Evolutionary conservation across 2,113 vertebrate genomes (phyloP).

Genomic region (Otocyon megalotis): DNA sequence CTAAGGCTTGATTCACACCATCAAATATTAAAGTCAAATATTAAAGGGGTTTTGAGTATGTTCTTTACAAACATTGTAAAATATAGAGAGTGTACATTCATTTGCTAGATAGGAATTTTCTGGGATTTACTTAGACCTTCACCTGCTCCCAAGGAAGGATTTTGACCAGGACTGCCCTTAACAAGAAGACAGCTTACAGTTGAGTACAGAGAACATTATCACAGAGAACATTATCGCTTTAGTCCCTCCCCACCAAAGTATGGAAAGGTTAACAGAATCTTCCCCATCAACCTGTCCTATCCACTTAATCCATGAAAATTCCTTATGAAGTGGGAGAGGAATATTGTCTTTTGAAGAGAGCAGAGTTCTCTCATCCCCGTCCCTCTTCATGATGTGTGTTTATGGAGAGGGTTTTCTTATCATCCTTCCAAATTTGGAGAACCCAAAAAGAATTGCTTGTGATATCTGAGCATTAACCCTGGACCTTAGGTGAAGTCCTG

Average conservation of each 20-base stretch:
- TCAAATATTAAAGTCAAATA: background rate
- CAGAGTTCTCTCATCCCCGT: background rate
- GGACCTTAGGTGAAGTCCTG: background rate
- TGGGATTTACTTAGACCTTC: background rate
- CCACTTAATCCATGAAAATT: background rate
- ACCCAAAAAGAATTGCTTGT: background rate
- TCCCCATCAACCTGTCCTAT: background rate
- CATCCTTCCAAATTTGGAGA: background rate
- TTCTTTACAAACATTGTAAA: constrained; percentile 15
- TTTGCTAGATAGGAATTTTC: background rate
- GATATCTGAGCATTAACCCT: background rate
- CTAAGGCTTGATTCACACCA: constrained; percentile 5
- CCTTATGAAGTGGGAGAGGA: background rate
- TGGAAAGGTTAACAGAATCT: background rate
- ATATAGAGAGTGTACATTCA: background rate
- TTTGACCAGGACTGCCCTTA: background rate
- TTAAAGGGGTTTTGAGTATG: background rate
- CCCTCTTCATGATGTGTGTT: background rate
- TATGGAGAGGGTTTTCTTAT: background rate
- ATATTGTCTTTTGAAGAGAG: background rate
- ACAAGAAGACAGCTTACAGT: background rate
- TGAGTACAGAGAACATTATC: background rate
- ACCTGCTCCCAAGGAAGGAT: background rate
- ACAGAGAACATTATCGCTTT: background rate
- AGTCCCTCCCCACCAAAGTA: background rate